Evolutionary conservation across 2,888 invertebrate genomes (phyloP).

Genomic region (Furcula furcula): DNA sequence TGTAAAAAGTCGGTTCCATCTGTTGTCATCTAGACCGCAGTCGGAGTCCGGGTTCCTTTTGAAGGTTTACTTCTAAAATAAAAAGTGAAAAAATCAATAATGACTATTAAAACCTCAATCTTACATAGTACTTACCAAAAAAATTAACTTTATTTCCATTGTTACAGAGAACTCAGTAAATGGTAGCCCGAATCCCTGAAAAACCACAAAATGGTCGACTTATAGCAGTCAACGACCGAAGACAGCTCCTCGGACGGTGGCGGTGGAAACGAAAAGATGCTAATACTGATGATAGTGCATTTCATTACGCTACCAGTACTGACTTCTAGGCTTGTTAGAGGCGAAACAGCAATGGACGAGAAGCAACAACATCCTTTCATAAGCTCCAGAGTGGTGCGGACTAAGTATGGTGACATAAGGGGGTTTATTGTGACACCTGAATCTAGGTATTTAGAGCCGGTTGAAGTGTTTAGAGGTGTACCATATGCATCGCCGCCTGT

Average conservation of each 20-base stretch:
- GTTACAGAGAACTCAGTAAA: slow-evolving; percentile 71
- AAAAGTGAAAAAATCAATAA: too few species aligned
- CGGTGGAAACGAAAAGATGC: slow-evolving; percentile 69
- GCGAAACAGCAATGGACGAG: slow-evolving; percentile 77
- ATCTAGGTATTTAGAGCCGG: slow-evolving; percentile 90
- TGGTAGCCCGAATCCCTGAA: slow-evolving; percentile 40
- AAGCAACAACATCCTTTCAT: slow-evolving; percentile 77
- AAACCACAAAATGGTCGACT: slow-evolving; percentile 65
- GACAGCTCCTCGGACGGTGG: slow-evolving; percentile 57
- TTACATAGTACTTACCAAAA: too few species aligned
- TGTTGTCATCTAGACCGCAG: too few species aligned
- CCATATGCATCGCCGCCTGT: slow-evolving; percentile 97
- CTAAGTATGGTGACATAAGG: slow-evolving; percentile 93
- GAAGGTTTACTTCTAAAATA: too few species aligned
- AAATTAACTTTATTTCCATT: too few species aligned
- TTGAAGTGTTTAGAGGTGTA: slow-evolving; percentile 95
- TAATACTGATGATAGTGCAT: slow-evolving; percentile 66
- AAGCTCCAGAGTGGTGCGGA: slow-evolving; percentile 92
- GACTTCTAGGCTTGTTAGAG: slow-evolving; percentile 66
- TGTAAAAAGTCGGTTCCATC: too few species aligned
- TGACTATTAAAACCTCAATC: too few species aligned
- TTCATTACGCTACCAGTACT: slow-evolving; percentile 77
- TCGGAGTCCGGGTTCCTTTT: too few species aligned
- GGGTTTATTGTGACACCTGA: slow-evolving; percentile 93
- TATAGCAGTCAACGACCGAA: slow-evolving; percentile 62